Evolutionary conservation across 2,113 vertebrate genomes (phyloP).

Genomic region (Climacteris rufus): DNA sequence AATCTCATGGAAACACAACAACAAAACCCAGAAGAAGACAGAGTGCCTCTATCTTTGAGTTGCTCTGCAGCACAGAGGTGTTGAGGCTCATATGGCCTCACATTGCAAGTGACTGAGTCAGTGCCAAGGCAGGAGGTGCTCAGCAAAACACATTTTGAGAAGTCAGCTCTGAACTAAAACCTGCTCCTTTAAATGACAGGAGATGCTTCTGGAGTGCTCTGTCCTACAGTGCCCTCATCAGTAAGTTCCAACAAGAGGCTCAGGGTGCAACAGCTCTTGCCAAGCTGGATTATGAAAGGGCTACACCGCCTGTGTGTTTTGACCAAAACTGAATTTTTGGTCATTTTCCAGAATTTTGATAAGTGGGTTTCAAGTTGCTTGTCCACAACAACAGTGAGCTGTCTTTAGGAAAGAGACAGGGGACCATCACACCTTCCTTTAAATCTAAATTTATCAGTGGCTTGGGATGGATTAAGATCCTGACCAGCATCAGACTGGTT

Average conservation of each 20-base stretch:
- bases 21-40: not conserved
- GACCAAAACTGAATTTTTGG: not conserved
- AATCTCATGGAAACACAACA: not conserved
- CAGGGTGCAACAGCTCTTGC: not conserved
- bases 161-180: conserved; percentile 1
- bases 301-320: not conserved
- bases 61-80: not conserved
- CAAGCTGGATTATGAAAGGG: not conserved
- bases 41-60: not conserved
- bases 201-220: not conserved
- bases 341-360: not conserved
- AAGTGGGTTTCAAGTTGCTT: not conserved
- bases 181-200: not conserved
- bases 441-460: not conserved
- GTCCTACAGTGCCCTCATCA: conserved; percentile 37
- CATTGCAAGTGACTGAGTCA: not conserved
- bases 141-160: not conserved
- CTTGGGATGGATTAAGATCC: not conserved
- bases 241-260: not conserved
- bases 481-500: not conserved
- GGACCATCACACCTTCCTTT: not conserved
- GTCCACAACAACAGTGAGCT: not conserved
- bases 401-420: not conserved
- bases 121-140: not conserved
- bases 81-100: not conserved